These are phyloP conservation scores for Bugulina stolonifera DNA, from an alignment of 2,888 invertebrate genomes.

Conservation along the genomic window DNA sequence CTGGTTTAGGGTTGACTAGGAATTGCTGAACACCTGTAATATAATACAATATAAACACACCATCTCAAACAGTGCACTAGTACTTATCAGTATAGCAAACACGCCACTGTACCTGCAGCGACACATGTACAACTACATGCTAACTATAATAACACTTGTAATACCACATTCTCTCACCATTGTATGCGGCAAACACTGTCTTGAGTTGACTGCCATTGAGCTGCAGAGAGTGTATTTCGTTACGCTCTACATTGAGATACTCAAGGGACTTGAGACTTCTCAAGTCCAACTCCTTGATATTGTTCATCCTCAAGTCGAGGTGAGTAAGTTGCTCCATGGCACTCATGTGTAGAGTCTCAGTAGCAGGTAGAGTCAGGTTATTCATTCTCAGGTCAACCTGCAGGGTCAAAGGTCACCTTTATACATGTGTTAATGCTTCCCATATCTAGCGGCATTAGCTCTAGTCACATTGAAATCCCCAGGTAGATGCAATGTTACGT, in stretches of 20 bases:
- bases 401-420: not conserved
- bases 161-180: slow-evolving; percentile 39
- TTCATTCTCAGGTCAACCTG: slow-evolving; percentile 49
- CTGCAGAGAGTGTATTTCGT: slow-evolving; percentile 49
- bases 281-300: slow-evolving; percentile 50
- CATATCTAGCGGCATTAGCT: no score
- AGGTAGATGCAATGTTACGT: no score
- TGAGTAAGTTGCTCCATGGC: slow-evolving; percentile 50
- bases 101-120: not conserved
- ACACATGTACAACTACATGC: not conserved
- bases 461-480: no score
- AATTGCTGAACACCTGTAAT: slow-evolving; percentile 40
- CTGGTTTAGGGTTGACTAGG: slow-evolving; percentile 50
- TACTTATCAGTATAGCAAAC: not conserved
- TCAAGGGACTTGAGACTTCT: slow-evolving; percentile 49
- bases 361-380: slow-evolving; percentile 42
- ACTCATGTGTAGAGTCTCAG: slow-evolving; percentile 47
- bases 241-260: slow-evolving; percentile 53
- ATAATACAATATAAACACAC: not conserved
- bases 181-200: slow-evolving; percentile 51
- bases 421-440: no score
- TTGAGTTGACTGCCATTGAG: slow-evolving; percentile 52
- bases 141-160: not conserved
- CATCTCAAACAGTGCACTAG: not conserved
- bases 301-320: slow-evolving; percentile 54